A percentile compares a stretch with the other conserved stretches of the same genome.
Evolutionary conservation across 1,140 invertebrate species (phyloP).

Genomic region (Achroia grisella): DNA sequence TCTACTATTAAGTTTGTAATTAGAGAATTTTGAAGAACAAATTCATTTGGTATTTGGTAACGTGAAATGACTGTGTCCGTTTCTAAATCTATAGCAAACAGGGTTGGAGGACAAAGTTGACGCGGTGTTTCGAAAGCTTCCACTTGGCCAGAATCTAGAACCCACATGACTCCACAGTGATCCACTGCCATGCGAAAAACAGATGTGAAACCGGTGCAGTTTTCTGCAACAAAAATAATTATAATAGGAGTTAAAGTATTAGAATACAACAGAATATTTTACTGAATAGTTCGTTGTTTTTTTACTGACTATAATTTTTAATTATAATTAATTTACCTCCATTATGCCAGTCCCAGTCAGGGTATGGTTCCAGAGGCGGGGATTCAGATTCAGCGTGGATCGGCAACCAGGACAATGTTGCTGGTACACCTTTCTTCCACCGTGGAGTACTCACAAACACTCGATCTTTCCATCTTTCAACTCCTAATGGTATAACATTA

Average conservation of each 20-base stretch:
- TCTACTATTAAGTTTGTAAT: conserved; percentile 85
- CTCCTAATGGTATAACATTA: conserved; percentile 83
- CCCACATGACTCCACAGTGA: conserved; percentile 82
- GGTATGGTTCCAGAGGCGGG: conserved; percentile 80
- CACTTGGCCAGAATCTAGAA: conserved; percentile 83
- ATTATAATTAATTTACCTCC: conserved; percentile 28
- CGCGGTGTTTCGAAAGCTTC: conserved; percentile 79
- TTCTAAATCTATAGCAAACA: conserved; percentile 81
- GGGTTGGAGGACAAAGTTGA: conserved; percentile 81
- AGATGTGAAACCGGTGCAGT: conserved; percentile 82
- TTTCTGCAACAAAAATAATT: conserved; percentile 37
- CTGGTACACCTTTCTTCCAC: conserved; percentile 88
- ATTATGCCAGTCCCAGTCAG: conserved; percentile 82
- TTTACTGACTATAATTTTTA: too few relatives aligned
- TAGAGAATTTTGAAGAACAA: conserved; percentile 81
- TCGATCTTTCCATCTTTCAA: conserved; percentile 79
- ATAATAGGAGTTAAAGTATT: too few relatives aligned
- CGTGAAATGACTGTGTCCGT: conserved; percentile 77
- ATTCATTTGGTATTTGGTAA: conserved; percentile 78
- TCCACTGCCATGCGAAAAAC: conserved; percentile 84
- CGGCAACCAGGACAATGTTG: conserved; percentile 76
- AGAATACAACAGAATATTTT: too few relatives aligned
- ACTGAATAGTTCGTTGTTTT: too few relatives aligned
- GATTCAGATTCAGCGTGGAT: conserved; percentile 73
- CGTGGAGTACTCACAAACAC: conserved; percentile 83